phyloP scores from a whole-genome alignment of 2,888 invertebrate species.

The Limnephilus lunatus region DNA sequence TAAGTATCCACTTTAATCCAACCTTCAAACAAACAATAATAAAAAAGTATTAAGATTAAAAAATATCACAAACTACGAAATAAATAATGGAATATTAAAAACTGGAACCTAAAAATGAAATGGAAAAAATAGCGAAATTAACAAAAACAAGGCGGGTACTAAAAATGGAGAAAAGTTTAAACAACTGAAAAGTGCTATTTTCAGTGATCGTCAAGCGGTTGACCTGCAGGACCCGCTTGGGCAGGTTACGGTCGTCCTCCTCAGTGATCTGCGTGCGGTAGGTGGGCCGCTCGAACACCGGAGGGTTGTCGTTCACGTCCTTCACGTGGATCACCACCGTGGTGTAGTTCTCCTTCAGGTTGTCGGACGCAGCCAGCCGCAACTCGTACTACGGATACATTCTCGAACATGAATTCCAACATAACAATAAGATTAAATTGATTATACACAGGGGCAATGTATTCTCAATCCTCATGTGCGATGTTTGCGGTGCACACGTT shows the following conservation, averaged over 20 bases:
- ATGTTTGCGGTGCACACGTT: too few species aligned
- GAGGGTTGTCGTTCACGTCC: slow-evolving; percentile 99
- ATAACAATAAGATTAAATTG: neutral
- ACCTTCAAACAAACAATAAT: neutral
- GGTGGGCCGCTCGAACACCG: slow-evolving; percentile 95
- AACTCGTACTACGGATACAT: slow-evolving; percentile 87
- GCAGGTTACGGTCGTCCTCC: slow-evolving; percentile 95
- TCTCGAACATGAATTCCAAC: neutral
- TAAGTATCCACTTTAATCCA: neutral
- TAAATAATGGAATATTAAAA: slow-evolving; percentile 22
- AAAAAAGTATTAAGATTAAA: neutral
- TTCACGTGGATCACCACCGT: slow-evolving; percentile 98
- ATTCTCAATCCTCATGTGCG: too few species aligned
- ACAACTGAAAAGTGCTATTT: slow-evolving; percentile 25
- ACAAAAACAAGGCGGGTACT: slow-evolving; percentile 21
- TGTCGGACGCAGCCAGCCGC: slow-evolving; percentile 92
- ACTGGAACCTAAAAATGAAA: slow-evolving; percentile 49
- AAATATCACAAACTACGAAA: slow-evolving; percentile 23
- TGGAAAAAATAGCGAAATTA: slow-evolving; percentile 7
- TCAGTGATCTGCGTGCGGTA: slow-evolving; percentile 97
- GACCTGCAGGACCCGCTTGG: slow-evolving; percentile 95
- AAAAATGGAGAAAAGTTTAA: slow-evolving; percentile 38
- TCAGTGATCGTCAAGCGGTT: slow-evolving; percentile 60
- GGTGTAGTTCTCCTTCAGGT: slow-evolving; percentile 94
- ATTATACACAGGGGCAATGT: too few species aligned